Evolutionary conservation across 2,797 vertebrate species (phyloP).

Genomic region (Hozukius guyotensis): DNA sequence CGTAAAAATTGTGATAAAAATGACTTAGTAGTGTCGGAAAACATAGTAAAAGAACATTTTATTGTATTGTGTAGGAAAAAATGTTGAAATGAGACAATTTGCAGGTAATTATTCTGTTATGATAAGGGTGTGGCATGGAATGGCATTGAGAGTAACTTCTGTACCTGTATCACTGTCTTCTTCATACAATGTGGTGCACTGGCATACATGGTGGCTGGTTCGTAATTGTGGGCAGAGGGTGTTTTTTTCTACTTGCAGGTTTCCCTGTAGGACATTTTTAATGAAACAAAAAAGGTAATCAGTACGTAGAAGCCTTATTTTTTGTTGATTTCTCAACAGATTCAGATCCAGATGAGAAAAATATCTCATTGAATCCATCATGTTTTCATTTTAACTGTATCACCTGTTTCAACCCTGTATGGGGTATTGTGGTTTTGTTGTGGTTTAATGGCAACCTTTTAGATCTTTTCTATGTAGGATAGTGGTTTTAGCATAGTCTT

Average conservation of each 20-base stretch:
- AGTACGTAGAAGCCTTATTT: not conserved
- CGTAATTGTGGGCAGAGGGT: not conserved
- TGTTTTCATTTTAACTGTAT: not conserved
- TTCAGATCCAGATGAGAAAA: not conserved
- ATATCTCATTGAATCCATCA: not conserved
- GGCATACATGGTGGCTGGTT: not conserved
- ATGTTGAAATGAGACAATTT: not conserved
- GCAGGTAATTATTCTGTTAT: not conserved
- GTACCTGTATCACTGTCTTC: not conserved
- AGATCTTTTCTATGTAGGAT: not conserved
- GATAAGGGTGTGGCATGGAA: conserved; percentile 34
- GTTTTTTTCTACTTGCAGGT: not conserved
- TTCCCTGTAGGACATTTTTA: not conserved
- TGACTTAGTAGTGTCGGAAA: not conserved
- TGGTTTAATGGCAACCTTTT: not conserved
- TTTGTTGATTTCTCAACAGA: not conserved
- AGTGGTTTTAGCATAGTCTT: not conserved
- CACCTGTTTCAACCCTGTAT: not conserved
- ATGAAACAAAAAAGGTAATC: not conserved
- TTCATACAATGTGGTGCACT: not conserved
- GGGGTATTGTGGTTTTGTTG: not conserved
- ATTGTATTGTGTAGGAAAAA: not conserved
- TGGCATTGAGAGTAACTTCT: not conserved
- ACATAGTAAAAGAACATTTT: not conserved
- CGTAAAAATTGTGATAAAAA: not conserved